These are phyloP conservation scores for Saccostrea glomerata DNA, from an alignment of 1,140 invertebrate species.

Conservation along the genomic window DNA sequence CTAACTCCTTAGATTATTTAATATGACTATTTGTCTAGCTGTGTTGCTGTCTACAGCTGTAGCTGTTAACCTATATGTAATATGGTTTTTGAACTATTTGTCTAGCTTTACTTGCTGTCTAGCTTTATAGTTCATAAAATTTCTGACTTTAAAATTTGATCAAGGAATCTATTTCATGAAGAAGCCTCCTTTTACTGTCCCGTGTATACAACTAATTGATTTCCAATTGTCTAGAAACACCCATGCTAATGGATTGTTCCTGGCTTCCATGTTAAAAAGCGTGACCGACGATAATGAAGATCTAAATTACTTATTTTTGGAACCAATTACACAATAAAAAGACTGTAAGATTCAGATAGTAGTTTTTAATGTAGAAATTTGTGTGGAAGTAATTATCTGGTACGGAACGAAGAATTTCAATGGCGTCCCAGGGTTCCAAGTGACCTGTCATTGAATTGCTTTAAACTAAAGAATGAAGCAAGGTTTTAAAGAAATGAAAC, in stretches of 20 bases:
- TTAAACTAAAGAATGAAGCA: too few relatives aligned
- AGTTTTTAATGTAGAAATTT: background rate
- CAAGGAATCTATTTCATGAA: too few relatives aligned
- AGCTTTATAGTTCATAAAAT: too few relatives aligned
- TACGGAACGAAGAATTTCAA: background rate
- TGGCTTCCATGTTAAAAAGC: background rate
- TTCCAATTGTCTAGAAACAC: background rate
- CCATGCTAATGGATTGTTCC: background rate
- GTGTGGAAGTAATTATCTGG: background rate
- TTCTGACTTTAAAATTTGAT: too few relatives aligned
- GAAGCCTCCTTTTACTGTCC: too few relatives aligned
- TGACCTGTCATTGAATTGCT: background rate
- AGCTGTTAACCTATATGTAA: too few relatives aligned
- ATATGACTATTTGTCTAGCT: too few relatives aligned
- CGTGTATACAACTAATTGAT: background rate
- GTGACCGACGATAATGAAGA: conserved; percentile 22
- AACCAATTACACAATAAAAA: background rate
- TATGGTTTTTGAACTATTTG: too few relatives aligned
- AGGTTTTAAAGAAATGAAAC: background rate
- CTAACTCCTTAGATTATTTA: too few relatives aligned
- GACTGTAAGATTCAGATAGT: background rate
- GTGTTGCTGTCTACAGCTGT: too few relatives aligned
- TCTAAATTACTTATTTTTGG: background rate
- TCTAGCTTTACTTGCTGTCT: too few relatives aligned
- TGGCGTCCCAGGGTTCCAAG: background rate